Base-by-base conservation (phyloP, 2,888 invertebrate genomes). In the Herminia tarsipennalis region DNA sequence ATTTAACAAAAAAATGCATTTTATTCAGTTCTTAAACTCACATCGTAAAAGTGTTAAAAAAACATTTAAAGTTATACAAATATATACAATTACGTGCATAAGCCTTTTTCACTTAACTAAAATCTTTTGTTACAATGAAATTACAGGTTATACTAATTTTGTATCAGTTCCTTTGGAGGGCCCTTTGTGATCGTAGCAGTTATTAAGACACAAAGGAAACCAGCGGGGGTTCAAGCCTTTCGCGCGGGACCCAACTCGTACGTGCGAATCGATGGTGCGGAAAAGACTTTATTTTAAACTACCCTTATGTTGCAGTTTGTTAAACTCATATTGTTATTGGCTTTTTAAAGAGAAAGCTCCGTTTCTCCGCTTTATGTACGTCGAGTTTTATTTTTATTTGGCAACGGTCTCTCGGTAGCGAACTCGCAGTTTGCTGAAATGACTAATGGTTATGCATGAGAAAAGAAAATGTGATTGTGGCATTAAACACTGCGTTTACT, bases 271-370 rank as follows among this genome's bases (percentile, higher is more conserved):
- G 77, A 84, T 82, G 82, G 78, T 49, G 77, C 64, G 73, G 80
- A 81, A 81, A 81, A 74, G 51, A 68, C 77, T 78, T 74, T 81
- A 82, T 82, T 79, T 75, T 67, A 77, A 80, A 78, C 75, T 76
- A 79, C 77, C 74, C 71, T 74, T 70, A 71, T 75, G 74, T 72
- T 75, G 76, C 75, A 78, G 68, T 79, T 79, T 80, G 79, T 81
- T 78, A 76, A 78, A 78, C 78, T 78, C 74, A 73, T 78, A 82
- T 82, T 80, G 78, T 81, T 82, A 83, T 83, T 81, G 80, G 78
- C 80, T 71, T 75, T 73, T 71, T 56, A 67, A 70, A 72, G 66
- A 55, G 67, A 48, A 53, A 37, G 50, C 46, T 56, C 28, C 43
- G 44, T 65, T 66, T 49, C 43, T 55, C 10, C 45, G 41, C 21